phyloP scores from a whole-genome alignment of 2,797 vertebrate genomes.

The Columba guinea region DNA sequence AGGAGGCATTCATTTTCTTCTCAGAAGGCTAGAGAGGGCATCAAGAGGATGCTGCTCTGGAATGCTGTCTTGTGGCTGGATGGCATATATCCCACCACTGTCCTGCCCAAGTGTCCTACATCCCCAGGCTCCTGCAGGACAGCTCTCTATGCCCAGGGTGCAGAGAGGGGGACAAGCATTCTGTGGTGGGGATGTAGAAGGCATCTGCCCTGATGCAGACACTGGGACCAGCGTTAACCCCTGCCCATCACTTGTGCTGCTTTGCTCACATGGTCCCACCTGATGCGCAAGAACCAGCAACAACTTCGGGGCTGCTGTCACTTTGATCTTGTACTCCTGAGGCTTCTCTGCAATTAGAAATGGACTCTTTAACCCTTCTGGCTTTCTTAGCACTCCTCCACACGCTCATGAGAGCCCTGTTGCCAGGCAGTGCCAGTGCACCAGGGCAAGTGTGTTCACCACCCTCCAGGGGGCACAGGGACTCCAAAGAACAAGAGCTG shows the following conservation, averaged over 20 bases:
- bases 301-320: not conserved
- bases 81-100: not conserved
- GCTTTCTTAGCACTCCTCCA: not conserved
- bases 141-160: not conserved
- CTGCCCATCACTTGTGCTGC: not conserved
- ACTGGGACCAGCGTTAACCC: not conserved
- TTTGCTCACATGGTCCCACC: rapidly evolving
- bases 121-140: not conserved
- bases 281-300: not conserved
- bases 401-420: not conserved
- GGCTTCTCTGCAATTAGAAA: not conserved
- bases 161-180: too few relatives aligned
- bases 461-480: too few relatives aligned
- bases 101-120: not conserved
- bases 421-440: not conserved
- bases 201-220: not conserved
- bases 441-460: rapidly evolving
- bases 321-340: not conserved
- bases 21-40: not conserved
- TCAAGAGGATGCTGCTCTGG: not conserved
- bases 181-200: not conserved
- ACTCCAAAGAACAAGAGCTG: not conserved
- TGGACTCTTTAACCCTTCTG: not conserved
- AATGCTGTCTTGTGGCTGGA: too few relatives aligned
- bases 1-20: not conserved